Evolutionary conservation across 2,113 vertebrate genomes (phyloP), one percentile per base, ranked within the genome.

Genomic region (Polypterus bichir): DNA sequence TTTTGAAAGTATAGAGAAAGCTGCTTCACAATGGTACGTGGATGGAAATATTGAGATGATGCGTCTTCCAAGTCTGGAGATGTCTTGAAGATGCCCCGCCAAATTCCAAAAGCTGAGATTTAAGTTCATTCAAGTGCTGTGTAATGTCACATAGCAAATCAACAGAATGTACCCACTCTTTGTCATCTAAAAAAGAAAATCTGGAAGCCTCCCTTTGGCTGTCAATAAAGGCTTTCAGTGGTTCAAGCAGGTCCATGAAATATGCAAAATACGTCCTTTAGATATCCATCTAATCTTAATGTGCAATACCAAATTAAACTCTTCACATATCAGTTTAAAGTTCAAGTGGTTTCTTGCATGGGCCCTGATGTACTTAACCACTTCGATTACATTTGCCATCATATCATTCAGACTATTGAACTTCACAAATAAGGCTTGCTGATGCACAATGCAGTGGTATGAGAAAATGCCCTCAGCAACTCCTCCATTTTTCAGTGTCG

Each of bases 281-380:
- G 11, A 6, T n/a, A 56, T 6, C 27, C 27, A 58, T 64, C 55
- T 5, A 5, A 64, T 58, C 44, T 59, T 48, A 47, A 56, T 59
- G 57, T 49, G 47, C 49, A 64, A 64, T 44, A 59, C 62, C 56
- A 64, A 64, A 64, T 64, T 51, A 51, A 62, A 54, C 45, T 54
- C 11, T 7, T 62, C 61, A 62, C 61, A 54, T 51, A 62, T 44
- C 44, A 54, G 44, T 54, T 62, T n/a, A 56, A 56, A 56, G 4
- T 54, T 9, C 44, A 11, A 47, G 60, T 62, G 60, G 60, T 62
- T 62, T 52, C 48, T 62, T n/a, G 60, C 3, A 59, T 48, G 10
- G 60, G 60, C 49, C 49, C 60, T 62, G 45, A 62, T 47, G 8
- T 4, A 52, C 5, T 53, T 62, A 27, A 27, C 27, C 6, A 45